phyloP scores from a whole-genome alignment of 35 echinoderm and acorn worm genomes.

The Anneissia japonica region DNA sequence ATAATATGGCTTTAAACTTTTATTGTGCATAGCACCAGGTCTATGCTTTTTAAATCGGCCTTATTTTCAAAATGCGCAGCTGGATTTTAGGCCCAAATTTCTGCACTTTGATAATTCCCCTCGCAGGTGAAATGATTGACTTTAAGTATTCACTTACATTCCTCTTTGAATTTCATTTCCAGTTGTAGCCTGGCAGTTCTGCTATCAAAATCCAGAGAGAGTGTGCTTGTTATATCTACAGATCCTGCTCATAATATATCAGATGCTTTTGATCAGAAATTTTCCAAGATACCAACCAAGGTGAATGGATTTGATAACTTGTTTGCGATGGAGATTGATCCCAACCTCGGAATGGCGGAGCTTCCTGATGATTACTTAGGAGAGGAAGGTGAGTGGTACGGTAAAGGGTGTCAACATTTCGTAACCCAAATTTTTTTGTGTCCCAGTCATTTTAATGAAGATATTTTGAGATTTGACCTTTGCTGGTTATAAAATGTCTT shows the following conservation, averaged over 20 bases:
- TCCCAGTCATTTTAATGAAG: too few species aligned
- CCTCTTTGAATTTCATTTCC: slow-evolving; percentile 6
- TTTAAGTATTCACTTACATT: neutral
- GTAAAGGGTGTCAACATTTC: too few species aligned
- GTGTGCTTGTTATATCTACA: slow-evolving; percentile 89
- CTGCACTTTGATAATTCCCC: neutral
- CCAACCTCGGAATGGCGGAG: slow-evolving; percentile 81
- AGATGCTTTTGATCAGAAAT: slow-evolving; percentile 98
- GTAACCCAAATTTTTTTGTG: too few species aligned
- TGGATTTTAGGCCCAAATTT: neutral
- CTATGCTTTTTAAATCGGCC: neutral
- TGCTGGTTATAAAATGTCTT: too few species aligned
- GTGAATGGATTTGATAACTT: slow-evolving; percentile 76
- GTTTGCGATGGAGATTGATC: slow-evolving; percentile 98
- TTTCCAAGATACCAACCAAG: slow-evolving; percentile 71
- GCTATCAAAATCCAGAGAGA: slow-evolving; percentile 68
- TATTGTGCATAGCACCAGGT: too few species aligned
- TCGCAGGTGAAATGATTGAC: neutral
- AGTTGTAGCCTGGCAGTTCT: slow-evolving; percentile 93
- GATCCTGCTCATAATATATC: slow-evolving; percentile 98
- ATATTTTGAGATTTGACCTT: too few species aligned
- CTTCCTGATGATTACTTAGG: slow-evolving; percentile 96
- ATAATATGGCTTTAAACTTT: too few species aligned
- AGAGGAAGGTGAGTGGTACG: slow-evolving; percentile 77
- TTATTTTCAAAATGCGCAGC: neutral